phyloP scores from a whole-genome alignment of 2,888 invertebrate species.

The Lamellibrachia satsuma region DNA sequence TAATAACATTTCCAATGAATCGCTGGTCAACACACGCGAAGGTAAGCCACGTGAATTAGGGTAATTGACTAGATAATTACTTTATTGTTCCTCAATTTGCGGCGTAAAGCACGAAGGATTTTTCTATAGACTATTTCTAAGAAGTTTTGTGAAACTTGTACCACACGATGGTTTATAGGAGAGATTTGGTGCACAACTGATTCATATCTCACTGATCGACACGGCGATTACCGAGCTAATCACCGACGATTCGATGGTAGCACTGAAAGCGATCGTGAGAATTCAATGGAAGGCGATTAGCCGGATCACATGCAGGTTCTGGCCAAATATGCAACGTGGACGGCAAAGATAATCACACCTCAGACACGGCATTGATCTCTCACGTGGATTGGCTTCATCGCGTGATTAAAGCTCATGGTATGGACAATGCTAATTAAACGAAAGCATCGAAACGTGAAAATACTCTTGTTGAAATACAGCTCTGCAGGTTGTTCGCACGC shows the following conservation, averaged over 20 bases:
- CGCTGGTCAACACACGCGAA: neutral
- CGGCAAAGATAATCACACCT: neutral
- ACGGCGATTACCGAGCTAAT: neutral
- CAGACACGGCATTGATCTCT: neutral
- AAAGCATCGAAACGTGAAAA: neutral
- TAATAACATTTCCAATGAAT: neutral
- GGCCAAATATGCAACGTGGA: neutral
- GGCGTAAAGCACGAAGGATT: neutral
- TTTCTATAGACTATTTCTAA: neutral
- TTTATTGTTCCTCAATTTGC: neutral
- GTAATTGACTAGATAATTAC: neutral
- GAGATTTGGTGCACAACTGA: neutral
- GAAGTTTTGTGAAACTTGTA: neutral
- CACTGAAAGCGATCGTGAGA: neutral
- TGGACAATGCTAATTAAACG: neutral
- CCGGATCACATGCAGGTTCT: neutral
- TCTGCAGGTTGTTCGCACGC: neutral
- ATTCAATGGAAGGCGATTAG: neutral
- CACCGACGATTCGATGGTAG: neutral
- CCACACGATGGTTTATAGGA: neutral
- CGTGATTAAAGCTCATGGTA: neutral
- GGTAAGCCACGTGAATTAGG: neutral
- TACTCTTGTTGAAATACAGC: neutral
- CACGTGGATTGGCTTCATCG: neutral
- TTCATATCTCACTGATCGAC: neutral